Evolutionary conservation across 2,113 vertebrate genomes (phyloP), one percentile per base, ranked within the genome.

Genomic region (Istiophorus platypterus): DNA sequence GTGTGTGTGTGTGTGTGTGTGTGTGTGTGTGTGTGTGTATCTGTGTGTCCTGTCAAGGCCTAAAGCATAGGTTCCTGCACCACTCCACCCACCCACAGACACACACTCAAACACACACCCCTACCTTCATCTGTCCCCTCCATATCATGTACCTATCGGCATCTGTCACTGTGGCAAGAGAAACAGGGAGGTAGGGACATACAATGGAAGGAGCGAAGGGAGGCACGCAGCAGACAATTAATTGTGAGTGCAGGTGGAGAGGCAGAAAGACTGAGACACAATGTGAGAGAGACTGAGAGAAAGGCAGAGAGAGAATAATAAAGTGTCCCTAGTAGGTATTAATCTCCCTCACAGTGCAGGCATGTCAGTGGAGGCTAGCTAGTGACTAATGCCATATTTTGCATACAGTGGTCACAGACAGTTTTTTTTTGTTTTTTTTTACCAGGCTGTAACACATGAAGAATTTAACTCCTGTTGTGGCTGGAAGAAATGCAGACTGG

Each of bases 321-420:
- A 98, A 98, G 97, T 98, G 96, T 96, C 95, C 95, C 92, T 93
- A 94, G 94, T 94, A 96, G 93, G 95, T 96, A 99, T 99, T 99
- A 98, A 99, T 99, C 98, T 99, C 97, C 96, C 96, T 99, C 98
- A 98, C 96, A 84, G 93, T 96, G 95, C 97, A 95, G 97, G 96
- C 91, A 95, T 98, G 97, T 98, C 98, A 98, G 95, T 95, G 95
- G 92, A 93, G 95, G 96, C 96, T 96, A 93, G 96, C 95, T 96
- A 95, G 96, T 98, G 97, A 99, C 97, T 98, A 99, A 99, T 98
- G 97, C 97, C 96, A 96, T 95, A 92, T 97, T 99, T 98, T 99
- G 97, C 98, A 99, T 99, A 97, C 95, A 94, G 96, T 97, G 97
- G 97, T 97, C 97, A 97, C 96, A 98, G 96, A 96, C 95, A 95